A percentile compares a stretch with the other conserved stretches of the same genome.
These are phyloP conservation scores for Lottia gigantea DNA, from an alignment of 2,888 invertebrate genomes.

Conservation along the genomic window DNA sequence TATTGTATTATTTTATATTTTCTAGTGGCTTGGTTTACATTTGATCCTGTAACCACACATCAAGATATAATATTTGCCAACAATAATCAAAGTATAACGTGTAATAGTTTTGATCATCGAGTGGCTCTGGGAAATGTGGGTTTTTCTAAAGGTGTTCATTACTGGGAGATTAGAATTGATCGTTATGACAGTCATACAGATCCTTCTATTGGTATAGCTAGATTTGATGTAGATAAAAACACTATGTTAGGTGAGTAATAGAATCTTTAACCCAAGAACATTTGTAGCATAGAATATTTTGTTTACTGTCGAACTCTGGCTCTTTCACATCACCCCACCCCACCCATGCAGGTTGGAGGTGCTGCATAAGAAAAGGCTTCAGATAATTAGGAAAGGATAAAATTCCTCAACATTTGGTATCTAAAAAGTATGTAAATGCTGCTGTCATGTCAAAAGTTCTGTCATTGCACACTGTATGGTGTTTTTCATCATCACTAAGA, in stretches of 20 bases:
- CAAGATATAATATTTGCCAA: constrained; percentile 88
- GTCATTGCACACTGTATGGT: too few species aligned
- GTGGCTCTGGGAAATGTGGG: constrained; percentile 92
- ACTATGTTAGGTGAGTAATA: constrained; percentile 88
- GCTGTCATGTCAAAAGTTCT: too few species aligned
- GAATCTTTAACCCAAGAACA: too few species aligned
- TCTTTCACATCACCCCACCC: too few species aligned
- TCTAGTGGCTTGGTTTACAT: constrained; percentile 84
- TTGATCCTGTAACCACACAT: constrained; percentile 84
- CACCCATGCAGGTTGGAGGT: too few species aligned
- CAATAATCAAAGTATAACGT: constrained; percentile 86
- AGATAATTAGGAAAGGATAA: too few species aligned
- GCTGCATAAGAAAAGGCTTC: too few species aligned
- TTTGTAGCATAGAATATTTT: too few species aligned
- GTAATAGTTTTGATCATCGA: constrained; percentile 93
- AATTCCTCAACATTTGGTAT: too few species aligned
- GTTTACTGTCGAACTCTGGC: too few species aligned
- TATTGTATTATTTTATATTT: constrained; percentile 14
- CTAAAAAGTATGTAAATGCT: too few species aligned
- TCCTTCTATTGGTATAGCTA: constrained; percentile 95
- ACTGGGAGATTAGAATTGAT: constrained; percentile 94
- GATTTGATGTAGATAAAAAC: constrained; percentile 89
- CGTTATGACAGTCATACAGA: constrained; percentile 96
- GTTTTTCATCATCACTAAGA: too few species aligned
- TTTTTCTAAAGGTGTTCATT: constrained; percentile 94